Conservation (phyloP, 2,888 invertebrate species). For the Hybos culiciformis region DNA sequence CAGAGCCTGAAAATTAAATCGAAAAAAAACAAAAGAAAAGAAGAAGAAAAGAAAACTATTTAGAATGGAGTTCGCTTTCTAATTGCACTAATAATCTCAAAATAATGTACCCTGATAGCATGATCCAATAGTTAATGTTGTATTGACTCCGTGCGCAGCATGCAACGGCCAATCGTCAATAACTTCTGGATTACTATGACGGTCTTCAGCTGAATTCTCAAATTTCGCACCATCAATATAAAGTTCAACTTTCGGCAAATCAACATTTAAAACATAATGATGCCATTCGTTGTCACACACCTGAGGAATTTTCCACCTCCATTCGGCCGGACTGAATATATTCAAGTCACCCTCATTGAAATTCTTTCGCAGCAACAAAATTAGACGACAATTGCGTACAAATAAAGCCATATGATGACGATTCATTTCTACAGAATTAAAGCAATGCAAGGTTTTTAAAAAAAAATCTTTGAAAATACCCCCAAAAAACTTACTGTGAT, state of each 20-base stretch:
- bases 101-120: constrained; percentile 99
- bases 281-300: constrained; percentile 99
- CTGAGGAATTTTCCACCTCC: constrained; percentile 94
- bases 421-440: constrained; percentile 72
- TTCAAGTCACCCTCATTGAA: constrained; percentile 85
- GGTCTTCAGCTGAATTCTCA: constrained; percentile 34
- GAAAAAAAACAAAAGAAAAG: too few species aligned
- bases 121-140: constrained; percentile 87
- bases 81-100: too few species aligned
- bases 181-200: constrained; percentile 80
- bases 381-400: constrained; percentile 91
- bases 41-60: too few species aligned
- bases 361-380: constrained; percentile 78
- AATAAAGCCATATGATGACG: constrained; percentile 97
- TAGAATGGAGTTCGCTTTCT: too few species aligned
- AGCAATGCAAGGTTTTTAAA: background rate
- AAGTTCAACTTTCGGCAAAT: constrained; percentile 79
- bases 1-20: too few species aligned
- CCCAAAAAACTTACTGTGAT: constrained; percentile 63
- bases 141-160: constrained; percentile 85
- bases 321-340: constrained; percentile 94
- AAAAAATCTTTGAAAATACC: background rate
- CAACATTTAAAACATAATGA: constrained; percentile 88
- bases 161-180: constrained; percentile 99
- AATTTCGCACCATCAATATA: constrained; percentile 66